Base-by-base conservation (phyloP, 2,888 invertebrate genomes). In the Eristalinus aeneus region DNA sequence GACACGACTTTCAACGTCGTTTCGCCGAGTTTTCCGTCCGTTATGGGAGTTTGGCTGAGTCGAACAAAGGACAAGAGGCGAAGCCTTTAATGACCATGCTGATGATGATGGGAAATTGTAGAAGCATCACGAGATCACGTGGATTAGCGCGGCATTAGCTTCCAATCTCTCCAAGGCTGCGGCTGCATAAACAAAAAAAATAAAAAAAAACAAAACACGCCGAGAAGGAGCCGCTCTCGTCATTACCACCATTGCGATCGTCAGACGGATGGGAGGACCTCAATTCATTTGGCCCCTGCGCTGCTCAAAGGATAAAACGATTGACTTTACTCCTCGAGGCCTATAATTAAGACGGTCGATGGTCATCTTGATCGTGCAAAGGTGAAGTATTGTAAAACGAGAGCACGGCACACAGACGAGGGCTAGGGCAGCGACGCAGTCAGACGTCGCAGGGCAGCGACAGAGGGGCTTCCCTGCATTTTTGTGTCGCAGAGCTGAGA, bases 341-440 rank as follows among this genome's bases (percentile, higher is more conserved):
- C 86, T 86, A 86, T 86, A 86, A 86, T 86, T 86, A 86, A 86
- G 86, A 86, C 86, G 74, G 82, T 82, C 81, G 77, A 76, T 73
- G 72, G 73, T 79, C 73, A 86, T 78, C 86, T 65, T 64, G 81
- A 85, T 80, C 76, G 76, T 76, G 73, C 67, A 74, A 72, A 74
- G 74, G 83, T 84, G 85, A 85, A 68, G 85, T 85, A 85, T 85
- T 85, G 85, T 85, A 54, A 85, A 85, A 85, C 76, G 60, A 74
- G 79, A 79, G 78, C 83, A 82, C 22, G 64, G 8, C 71, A 53
- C 76, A 64, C 53, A 58, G 11, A 65, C 0, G 1, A 56, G 11
- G 54, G 20, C 54, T 10, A 53, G n/a, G 46, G n/a, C 46, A 2
- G 46, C 12, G 46, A n/a, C 9, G 1, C 5, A 11, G 53, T n/a